Evolutionary conservation across 2,113 vertebrate genomes (phyloP).

Genomic region (Neodontobutis hainanensis): DNA sequence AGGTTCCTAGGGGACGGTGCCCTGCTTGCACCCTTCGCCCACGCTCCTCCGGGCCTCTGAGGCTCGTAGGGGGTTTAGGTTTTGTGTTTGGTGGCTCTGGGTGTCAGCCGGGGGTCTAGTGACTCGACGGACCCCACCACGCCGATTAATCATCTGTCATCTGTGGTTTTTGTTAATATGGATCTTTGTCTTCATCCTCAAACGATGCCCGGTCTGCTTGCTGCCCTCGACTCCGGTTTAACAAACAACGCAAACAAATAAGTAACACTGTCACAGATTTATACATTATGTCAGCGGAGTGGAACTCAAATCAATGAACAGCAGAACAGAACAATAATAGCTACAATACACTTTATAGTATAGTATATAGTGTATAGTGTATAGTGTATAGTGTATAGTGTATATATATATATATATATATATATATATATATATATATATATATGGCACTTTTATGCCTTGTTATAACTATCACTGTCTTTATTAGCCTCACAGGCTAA

Average conservation of each 20-base stretch:
- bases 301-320: too few relatives aligned
- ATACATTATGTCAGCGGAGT: too few relatives aligned
- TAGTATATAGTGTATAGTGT: too few relatives aligned
- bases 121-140: conserved; percentile 56
- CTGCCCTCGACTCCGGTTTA: conserved; percentile 11
- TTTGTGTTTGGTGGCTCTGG: conserved; percentile 63
- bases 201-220: not conserved
- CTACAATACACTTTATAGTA: too few relatives aligned
- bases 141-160: conserved; percentile 79
- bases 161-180: conserved; percentile 59
- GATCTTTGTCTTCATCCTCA: conserved; percentile 66
- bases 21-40: conserved; percentile 72
- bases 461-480: too few relatives aligned
- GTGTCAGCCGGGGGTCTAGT: conserved; percentile 66
- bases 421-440: too few relatives aligned
- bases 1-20: conserved; percentile 58
- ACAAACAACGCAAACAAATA: not conserved
- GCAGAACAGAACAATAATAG: too few relatives aligned
- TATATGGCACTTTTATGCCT: too few relatives aligned
- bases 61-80: conserved; percentile 59
- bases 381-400: too few relatives aligned
- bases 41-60: conserved; percentile 56
- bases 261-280: not conserved
- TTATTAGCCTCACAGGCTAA: too few relatives aligned
- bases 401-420: too few relatives aligned